Evolutionary conservation across 2,888 invertebrate species (phyloP), one percentile per base, ranked within the genome.

Genomic region (Protonemura montana): DNA sequence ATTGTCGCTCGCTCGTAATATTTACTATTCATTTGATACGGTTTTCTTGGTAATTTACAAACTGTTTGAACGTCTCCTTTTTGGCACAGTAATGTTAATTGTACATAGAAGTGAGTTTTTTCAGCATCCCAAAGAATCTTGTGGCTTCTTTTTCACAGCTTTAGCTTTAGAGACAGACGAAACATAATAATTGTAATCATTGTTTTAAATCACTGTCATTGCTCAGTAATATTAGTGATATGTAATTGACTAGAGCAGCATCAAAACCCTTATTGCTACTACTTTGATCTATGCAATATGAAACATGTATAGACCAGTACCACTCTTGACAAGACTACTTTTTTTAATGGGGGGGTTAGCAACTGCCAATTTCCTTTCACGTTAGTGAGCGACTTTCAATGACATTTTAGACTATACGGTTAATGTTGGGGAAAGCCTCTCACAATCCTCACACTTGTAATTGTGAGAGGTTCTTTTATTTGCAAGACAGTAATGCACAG

Each of bases 91-190:
- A 87, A 85, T 87, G 87, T 88, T 87, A 86, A 87, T 88, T 87
- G 88, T 87, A 87, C 85, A 87, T 87, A 87, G 87, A 87, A 86
- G 85, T 88, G 87, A 87, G 86, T 87, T 87, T 85, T 87, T 87
- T 86, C 86, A 87, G 87, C 87, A 87, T 88, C 87, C 87, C 86
- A 86, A 59, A 59, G 82, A 87, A 86, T 88, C 87, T 88, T 88
- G 88, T 87, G 88, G 88, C 88, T 88, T 88, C 59, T 59, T 87
- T 87, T 85, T 88, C 88, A 88, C 88, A 88, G 88, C 88, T 88
- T 88, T 87, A 88, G 88, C 88, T 88, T 88, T 88, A 88, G 87
- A 88, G 87, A 87, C 86, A 81, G 86, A 88, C 84, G 86, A 82
- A 87, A 84, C 84, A 84, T 84, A 81, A 81, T 81, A 30, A 28